Evolutionary conservation across 2,888 invertebrate genomes (phyloP).

Genomic region (Panopea generosa): DNA sequence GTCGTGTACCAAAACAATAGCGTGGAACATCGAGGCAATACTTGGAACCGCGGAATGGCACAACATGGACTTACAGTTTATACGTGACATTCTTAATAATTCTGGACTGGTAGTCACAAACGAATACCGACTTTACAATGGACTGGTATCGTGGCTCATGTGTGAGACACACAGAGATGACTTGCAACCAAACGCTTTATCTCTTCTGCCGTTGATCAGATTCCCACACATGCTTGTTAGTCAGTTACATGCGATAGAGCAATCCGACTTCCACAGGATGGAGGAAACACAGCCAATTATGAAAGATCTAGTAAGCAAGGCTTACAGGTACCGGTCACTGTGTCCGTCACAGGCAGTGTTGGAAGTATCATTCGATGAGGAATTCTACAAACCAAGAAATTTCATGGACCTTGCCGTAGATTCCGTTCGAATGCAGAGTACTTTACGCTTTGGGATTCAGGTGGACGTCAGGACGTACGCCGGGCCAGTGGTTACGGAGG

Average conservation of each 20-base stretch:
- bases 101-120: constrained; percentile 82
- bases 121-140: constrained; percentile 79
- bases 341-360: constrained; percentile 81
- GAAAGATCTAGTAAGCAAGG: constrained; percentile 79
- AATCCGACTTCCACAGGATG: constrained; percentile 67
- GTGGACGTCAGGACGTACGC: constrained; percentile 84
- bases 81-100: constrained; percentile 81
- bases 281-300: constrained; percentile 69
- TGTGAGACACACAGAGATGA: constrained; percentile 67
- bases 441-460: constrained; percentile 84
- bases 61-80: constrained; percentile 84
- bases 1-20: constrained; percentile 83
- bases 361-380: constrained; percentile 75
- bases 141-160: constrained; percentile 79
- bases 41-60: constrained; percentile 82
- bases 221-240: constrained; percentile 84
- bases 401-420: constrained; percentile 83
- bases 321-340: constrained; percentile 84
- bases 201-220: constrained; percentile 82
- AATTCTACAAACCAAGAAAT: constrained; percentile 83
- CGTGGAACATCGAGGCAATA: constrained; percentile 83
- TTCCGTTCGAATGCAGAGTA: constrained; percentile 84
- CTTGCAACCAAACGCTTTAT: constrained; percentile 66
- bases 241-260: constrained; percentile 80
- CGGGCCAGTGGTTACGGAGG: constrained; percentile 82